Base-by-base conservation (phyloP, 2,113 vertebrate species). In the Todiramphus chloris region DNA sequence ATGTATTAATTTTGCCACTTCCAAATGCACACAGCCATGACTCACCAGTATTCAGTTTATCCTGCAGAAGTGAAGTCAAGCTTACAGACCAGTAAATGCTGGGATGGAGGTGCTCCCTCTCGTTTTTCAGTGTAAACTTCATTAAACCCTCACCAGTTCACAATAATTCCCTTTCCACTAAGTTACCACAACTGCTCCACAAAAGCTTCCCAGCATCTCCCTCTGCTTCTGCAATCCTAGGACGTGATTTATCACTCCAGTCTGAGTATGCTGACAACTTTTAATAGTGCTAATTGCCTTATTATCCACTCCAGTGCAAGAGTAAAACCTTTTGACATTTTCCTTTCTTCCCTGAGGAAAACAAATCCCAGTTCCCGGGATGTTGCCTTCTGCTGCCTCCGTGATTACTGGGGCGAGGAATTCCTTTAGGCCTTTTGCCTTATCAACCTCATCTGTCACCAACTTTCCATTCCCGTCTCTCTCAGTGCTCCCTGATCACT, bases 261-360 rank as follows among this genome's bases (percentile, higher is more conserved):
- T 18, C 76, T 70, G 76, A 37, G 68, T 94, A 77, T 23, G 12
- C 73, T 79, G 78, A 95, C 60, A 96, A 83, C 75, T 92, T 94
- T 72, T 86, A 91, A 97, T 89, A 81, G 90, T 85, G 85, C 74
- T 95, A 96, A 96, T 96, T 97, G 88, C 81, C 92, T 96, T 95
- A 92, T 94, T 96, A 96, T 93, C 92, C 94, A 94, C 91, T 92
- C 41, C 86, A 88, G 63, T 90, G 89, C 56, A 11, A 95, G 81
- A 95, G 79, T 80, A 92, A 96, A 95, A 93, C 87, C 95, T 97
- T 96, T 86, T 93, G 96, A 97, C 95, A 94, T 97, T 97, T 95
- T 74, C 88, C 90, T 93, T 96, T 72, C 62, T 91, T 91, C 90
- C 94, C 95, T 9, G 53, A 96, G 94, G 95, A 94, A 94, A 97